Conservation (phyloP, 2,888 invertebrate species). For the Athripsodes cinereus region DNA sequence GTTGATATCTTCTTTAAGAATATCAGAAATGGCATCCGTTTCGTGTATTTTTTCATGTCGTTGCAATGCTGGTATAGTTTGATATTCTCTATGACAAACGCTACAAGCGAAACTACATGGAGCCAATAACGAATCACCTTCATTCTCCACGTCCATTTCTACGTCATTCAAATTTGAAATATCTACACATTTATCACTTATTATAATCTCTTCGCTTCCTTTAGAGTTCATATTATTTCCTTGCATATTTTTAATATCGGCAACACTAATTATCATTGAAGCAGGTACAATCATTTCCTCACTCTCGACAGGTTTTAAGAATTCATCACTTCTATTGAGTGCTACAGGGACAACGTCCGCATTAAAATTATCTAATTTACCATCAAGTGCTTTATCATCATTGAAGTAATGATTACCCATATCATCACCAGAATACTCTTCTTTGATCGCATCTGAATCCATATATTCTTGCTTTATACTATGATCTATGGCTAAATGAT, state of each 20-base stretch:
- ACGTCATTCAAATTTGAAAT: neutral
- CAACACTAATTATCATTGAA: constrained; percentile 3
- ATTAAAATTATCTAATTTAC: too few species aligned
- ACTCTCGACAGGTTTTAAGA: neutral
- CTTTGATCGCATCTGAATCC: neutral
- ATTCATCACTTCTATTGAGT: neutral
- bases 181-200: constrained; percentile 11
- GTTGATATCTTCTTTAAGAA: neutral
- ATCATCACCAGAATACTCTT: neutral
- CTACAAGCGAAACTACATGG: constrained; percentile 18
- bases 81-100: constrained; percentile 19
- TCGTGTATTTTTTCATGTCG: constrained; percentile 18
- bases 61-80: constrained; percentile 11
- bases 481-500: neutral
- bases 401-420: neutral
- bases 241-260: constrained; percentile 4
- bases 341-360: neutral
- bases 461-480: neutral
- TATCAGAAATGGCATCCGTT: neutral
- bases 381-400: neutral
- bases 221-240: constrained; percentile 4
- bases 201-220: constrained; percentile 17
- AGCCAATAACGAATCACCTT: constrained; percentile 17
- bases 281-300: constrained; percentile 9
- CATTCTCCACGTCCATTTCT: constrained; percentile 15